Percentiles rank a stretch among this genome's conserved stretches.
Conservation (phyloP, 2,797 vertebrate species). For the Tinamus major region DNA sequence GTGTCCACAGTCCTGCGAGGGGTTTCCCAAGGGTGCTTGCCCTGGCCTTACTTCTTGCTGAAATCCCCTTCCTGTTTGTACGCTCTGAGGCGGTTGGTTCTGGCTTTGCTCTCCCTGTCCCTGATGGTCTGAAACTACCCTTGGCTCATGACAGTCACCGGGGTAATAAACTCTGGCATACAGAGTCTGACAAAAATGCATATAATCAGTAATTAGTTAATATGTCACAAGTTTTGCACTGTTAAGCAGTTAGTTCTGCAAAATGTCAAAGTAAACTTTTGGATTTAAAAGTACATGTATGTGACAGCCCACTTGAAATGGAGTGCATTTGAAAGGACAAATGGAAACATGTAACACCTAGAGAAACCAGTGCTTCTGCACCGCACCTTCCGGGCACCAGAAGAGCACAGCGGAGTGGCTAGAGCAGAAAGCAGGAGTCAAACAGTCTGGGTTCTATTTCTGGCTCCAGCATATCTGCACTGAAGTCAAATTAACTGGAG, state of each 20-base stretch:
- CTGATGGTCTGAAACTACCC: background rate
- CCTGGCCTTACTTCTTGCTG: background rate
- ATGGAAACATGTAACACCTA: background rate
- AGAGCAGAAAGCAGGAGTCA: slow-evolving; percentile 27
- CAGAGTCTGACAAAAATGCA: background rate
- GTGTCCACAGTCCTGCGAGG: background rate
- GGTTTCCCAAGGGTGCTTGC: background rate
- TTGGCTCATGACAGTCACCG: background rate
- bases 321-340: slow-evolving; percentile 21
- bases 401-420: background rate
- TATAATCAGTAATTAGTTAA: background rate
- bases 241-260: background rate
- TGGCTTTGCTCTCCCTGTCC: background rate
- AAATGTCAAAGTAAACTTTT: background rate
- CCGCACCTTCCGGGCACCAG: slow-evolving; percentile 6
- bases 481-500: slow-evolving; percentile 53
- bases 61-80: background rate
- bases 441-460: slow-evolving; percentile 43
- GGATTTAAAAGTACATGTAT: background rate
- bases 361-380: background rate
- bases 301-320: slow-evolving; percentile 6
- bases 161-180: background rate
- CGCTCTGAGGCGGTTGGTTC: background rate
- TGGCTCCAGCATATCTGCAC: slow-evolving; percentile 26
- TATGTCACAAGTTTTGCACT: background rate